Conservation (phyloP, 2,797 vertebrate genomes). For the Sebastes iracundus region DNA sequence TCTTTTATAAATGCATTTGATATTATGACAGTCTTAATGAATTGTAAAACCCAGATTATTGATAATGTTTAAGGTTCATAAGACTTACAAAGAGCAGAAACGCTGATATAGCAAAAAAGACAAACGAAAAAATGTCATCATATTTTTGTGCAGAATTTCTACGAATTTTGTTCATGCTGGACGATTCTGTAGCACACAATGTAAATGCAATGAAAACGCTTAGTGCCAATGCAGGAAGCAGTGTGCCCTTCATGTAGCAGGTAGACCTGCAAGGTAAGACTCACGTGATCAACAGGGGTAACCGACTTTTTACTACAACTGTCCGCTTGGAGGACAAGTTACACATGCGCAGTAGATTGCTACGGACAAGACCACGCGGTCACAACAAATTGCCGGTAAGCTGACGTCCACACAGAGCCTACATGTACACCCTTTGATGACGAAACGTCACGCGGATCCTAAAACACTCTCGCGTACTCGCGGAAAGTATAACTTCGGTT, state of each 20-base stretch:
- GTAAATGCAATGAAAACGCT: background rate
- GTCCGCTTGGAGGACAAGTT: too few relatives aligned
- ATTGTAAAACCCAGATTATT: slow-evolving; percentile 15
- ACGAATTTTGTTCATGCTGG: background rate
- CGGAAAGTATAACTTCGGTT: too few relatives aligned
- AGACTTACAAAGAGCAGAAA: background rate
- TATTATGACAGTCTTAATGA: slow-evolving; percentile 31
- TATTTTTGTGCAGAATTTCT: background rate
- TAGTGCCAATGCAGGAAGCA: background rate
- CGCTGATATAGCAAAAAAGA: accelerated
- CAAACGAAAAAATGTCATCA: background rate
- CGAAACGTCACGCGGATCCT: too few relatives aligned
- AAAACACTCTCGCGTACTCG: too few relatives aligned
- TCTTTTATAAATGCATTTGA: slow-evolving; percentile 49
- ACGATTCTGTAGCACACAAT: background rate
- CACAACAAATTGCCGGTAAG: too few relatives aligned
- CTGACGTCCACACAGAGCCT: too few relatives aligned
- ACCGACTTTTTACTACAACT: background rate
- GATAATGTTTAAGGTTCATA: slow-evolving; percentile 16
- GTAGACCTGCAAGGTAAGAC: background rate
- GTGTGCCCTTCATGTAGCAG: background rate
- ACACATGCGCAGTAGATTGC: too few relatives aligned
- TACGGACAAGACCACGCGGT: too few relatives aligned
- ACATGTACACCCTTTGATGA: too few relatives aligned
- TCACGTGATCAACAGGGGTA: background rate